These are phyloP conservation scores for Andrena minutula DNA, from an alignment of 2,888 invertebrate species.

Conservation along the genomic window DNA sequence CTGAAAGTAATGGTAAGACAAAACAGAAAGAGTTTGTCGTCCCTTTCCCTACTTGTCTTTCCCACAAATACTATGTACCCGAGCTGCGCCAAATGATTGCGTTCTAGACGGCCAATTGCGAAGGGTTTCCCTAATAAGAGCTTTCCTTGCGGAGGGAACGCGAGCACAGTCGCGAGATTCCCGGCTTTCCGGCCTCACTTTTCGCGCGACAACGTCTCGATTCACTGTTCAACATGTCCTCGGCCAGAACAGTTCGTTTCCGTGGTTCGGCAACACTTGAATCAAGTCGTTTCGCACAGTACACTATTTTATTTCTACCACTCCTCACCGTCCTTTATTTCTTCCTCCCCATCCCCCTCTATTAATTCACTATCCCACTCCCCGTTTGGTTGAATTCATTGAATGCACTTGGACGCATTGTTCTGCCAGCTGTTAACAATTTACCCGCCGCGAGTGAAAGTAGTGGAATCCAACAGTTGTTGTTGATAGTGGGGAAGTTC, in stretches of 20 bases:
- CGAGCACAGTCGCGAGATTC: constrained; percentile 28
- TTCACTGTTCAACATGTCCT: constrained; percentile 16
- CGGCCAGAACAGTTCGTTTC: background rate
- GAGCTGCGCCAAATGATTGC: constrained; percentile 66
- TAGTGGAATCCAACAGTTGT: background rate
- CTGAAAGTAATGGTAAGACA: background rate
- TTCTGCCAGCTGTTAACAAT: background rate
- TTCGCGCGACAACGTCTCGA: constrained; percentile 27
- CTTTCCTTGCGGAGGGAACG: constrained; percentile 59
- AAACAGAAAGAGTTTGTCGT: constrained; percentile 2
- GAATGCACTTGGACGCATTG: background rate
- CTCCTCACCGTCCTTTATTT: background rate
- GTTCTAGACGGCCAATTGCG: constrained; percentile 67
- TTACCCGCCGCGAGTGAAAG: background rate
- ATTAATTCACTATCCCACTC: background rate
- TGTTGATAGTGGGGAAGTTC: constrained; percentile 2
- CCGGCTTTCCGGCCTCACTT: constrained; percentile 35
- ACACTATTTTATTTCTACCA: background rate
- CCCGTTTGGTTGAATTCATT: background rate
- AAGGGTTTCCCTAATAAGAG: constrained; percentile 59
- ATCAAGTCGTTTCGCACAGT: background rate
- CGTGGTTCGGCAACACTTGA: background rate
- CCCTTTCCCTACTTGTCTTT: constrained; percentile 43
- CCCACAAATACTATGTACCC: constrained; percentile 27
- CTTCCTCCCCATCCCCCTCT: background rate